Evolutionary conservation across 2,797 vertebrate species (phyloP).

Genomic region (Myotis pilosus): DNA sequence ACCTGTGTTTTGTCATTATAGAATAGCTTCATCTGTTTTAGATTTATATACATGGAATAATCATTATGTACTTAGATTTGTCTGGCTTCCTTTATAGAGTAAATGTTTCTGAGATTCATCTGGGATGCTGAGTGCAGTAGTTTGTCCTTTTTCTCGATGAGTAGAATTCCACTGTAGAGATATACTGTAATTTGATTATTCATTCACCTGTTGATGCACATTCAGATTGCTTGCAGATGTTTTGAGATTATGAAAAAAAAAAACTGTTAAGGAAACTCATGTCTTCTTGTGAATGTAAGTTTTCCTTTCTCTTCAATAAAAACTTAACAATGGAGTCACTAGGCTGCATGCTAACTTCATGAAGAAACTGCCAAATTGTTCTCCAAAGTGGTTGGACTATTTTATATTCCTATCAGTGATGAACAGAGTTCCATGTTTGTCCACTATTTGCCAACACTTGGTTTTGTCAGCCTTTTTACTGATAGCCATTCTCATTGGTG

Average conservation of each 20-base stretch:
- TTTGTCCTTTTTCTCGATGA: not conserved
- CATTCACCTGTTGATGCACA: not conserved
- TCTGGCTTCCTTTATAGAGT: not conserved
- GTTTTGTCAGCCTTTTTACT: not conserved
- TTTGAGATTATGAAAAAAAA: constrained; percentile 24
- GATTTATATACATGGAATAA: not conserved
- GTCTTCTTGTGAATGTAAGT: not conserved
- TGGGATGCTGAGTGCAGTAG: not conserved
- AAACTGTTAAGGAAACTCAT: not conserved
- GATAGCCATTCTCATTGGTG: not conserved
- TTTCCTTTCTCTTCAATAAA: constrained; percentile 21
- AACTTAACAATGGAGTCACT: not conserved
- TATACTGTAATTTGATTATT: not conserved
- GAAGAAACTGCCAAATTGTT: constrained; percentile 3
- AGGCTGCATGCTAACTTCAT: not conserved
- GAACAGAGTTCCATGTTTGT: not conserved
- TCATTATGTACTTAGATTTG: not conserved
- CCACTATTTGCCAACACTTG: not conserved
- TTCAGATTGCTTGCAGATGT: not conserved
- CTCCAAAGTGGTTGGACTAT: not conserved
- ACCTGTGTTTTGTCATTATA: not conserved
- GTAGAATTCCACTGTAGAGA: not conserved
- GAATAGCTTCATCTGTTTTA: constrained; percentile 1
- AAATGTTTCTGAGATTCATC: not conserved
- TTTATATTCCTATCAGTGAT: not conserved